Evolutionary conservation across 1,140 invertebrate genomes (phyloP).

Genomic region (Venturia canescens): DNA sequence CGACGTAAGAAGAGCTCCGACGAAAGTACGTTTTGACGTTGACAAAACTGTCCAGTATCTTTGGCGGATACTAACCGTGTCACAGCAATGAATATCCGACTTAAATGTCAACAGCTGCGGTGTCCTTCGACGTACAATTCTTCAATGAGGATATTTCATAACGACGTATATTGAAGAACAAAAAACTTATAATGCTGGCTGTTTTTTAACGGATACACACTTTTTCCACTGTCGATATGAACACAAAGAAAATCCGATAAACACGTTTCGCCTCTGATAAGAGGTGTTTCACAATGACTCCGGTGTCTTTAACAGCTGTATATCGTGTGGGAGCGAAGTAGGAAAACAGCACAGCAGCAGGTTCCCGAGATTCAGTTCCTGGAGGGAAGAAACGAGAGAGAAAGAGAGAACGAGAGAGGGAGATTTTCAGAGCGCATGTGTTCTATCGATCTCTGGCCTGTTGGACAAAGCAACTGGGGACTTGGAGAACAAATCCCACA

Average conservation of each 20-base stretch:
- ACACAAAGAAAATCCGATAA: not conserved
- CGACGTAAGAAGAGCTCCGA: no score
- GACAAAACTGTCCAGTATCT: no score
- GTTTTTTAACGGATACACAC: no score
- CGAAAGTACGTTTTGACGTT: no score
- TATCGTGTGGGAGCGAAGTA: slow-evolving; percentile 7
- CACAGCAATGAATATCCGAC: no score
- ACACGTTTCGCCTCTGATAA: slow-evolving; percentile 28
- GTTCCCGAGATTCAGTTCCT: slow-evolving; percentile 35
- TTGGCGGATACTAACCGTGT: no score
- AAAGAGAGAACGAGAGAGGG: slow-evolving; percentile 9
- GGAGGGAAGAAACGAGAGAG: slow-evolving; percentile 39
- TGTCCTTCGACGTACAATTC: no score
- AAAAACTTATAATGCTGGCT: no score
- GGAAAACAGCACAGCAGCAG: slow-evolving; percentile 41
- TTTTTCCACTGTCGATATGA: no score
- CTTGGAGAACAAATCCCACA: not conserved
- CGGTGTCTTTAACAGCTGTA: slow-evolving; percentile 22
- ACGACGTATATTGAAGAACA: no score
- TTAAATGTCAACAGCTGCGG: no score
- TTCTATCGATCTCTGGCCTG: slow-evolving; percentile 64
- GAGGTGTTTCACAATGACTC: not conserved
- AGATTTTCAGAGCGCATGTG: slow-evolving; percentile 65
- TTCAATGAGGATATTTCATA: no score
- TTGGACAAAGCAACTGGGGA: not conserved